Evolutionary conservation across 1,140 invertebrate genomes (phyloP), one percentile per base, ranked within the genome.

Genomic region (Anoplophora glabripennis): DNA sequence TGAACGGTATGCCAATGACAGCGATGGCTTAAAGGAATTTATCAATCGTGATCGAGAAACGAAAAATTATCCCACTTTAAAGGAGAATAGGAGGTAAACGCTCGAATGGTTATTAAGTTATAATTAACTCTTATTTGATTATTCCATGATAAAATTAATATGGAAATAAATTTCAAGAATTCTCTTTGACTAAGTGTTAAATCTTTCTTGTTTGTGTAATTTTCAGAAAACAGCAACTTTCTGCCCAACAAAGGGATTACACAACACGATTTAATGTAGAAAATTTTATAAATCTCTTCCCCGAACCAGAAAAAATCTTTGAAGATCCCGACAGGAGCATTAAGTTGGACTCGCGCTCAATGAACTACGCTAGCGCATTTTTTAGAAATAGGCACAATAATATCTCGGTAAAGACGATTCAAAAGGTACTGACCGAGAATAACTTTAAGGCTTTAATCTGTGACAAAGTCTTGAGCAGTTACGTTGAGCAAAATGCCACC

Each of bases 191-290:
- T n/a, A n/a, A n/a, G n/a, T n/a, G n/a, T n/a, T n/a, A n/a, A n/a
- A n/a, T n/a, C n/a, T n/a, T 14, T 17, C 14, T 4, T 14, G 3
- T n/a, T n/a, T 12, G 10, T 4, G 28, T 21, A 1, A 17, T 57
- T 48, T 37, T 21, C 54, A 69, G 48, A 54, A 61, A 54, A 54
- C 65, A 58, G 51, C 75, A 65, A 65, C 73, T 8, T 62, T 71
- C 0, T 59, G 76, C 47, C 2, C 74, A 78, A 37, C 63, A 76
- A 18, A 72, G 73, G 14, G 73, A 78, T 21, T 81, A 78, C 34
- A 81, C 75, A 0, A 70, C 41, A 0, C 67, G 79, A 3, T 83
- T 84, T 53, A 63, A 78, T 33, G 68, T 83, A 3, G 67, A 77
- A 42, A 73, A 80, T 11, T 85, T 86, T 68, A 53, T 86, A 8